phyloP scores from a whole-genome alignment of 2,113 vertebrate genomes.

The Campylomormyrus tamandua region DNA sequence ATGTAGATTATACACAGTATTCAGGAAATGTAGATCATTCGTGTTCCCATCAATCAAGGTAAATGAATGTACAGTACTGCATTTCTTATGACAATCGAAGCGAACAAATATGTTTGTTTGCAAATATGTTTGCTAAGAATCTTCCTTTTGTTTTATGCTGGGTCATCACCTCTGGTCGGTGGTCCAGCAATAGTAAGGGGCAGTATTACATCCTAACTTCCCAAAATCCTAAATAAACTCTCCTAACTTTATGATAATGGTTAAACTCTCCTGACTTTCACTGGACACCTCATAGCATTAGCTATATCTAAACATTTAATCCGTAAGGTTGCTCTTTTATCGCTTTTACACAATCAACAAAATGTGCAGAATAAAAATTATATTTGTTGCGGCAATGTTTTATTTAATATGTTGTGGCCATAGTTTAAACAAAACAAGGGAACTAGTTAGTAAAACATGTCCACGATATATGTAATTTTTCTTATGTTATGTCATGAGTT shows the following conservation, averaged over 20 bases:
- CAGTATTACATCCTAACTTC: neutral
- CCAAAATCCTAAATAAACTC: neutral
- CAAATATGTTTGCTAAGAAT: neutral
- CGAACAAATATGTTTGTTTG: neutral
- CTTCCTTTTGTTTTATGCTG: neutral
- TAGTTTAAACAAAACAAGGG: neutral
- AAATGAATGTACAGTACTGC: neutral
- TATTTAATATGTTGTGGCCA: neutral
- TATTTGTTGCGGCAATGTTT: neutral
- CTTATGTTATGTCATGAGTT: neutral
- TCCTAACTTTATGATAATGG: neutral
- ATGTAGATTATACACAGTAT: neutral
- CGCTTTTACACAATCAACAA: neutral
- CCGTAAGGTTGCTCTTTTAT: neutral
- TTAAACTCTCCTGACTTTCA: neutral
- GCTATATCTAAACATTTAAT: too few relatives aligned
- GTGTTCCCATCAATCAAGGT: neutral
- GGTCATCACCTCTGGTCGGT: neutral
- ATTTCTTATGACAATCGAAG: neutral
- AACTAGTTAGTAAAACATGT: neutral
- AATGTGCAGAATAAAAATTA: neutral
- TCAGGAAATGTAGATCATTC: neutral
- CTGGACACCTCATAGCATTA: neutral
- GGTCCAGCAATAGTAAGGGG: neutral
- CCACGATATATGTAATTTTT: neutral